phyloP scores from a whole-genome alignment of 1,140 invertebrate species.

The Brachionus plicatilis region DNA sequence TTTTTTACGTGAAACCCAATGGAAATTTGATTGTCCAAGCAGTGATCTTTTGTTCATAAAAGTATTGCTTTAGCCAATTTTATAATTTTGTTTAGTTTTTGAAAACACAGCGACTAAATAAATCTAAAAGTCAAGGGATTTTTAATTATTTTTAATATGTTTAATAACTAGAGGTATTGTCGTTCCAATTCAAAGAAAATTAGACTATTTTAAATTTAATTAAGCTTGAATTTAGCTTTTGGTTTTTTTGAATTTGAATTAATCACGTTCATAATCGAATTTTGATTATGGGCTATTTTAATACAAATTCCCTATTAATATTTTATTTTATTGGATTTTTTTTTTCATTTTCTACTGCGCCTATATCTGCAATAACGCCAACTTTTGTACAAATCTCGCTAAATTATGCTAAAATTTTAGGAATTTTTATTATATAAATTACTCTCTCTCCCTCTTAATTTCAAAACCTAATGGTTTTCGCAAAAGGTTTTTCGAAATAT shows the following conservation, averaged over 20 bases:
- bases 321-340: conserved; percentile 3
- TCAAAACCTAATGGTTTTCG: neutral
- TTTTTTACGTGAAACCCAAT: neutral
- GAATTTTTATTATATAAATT: neutral
- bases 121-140: neutral
- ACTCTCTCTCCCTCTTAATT: neutral
- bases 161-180: neutral
- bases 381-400: neutral
- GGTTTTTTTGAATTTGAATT: neutral
- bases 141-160: neutral
- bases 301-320: neutral
- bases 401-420: neutral
- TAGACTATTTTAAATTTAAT: neutral
- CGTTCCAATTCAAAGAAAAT: neutral
- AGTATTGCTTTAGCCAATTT: neutral
- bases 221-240: neutral
- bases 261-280: neutral
- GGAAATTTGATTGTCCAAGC: neutral
- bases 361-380: neutral
- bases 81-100: neutral
- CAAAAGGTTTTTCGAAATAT: neutral
- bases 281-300: conserved; percentile 1
- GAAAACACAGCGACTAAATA: neutral
- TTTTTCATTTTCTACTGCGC: neutral
- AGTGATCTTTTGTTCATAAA: neutral